Evolutionary conservation across 2,113 vertebrate species (phyloP).

Genomic region (Nothobranchius furzeri): DNA sequence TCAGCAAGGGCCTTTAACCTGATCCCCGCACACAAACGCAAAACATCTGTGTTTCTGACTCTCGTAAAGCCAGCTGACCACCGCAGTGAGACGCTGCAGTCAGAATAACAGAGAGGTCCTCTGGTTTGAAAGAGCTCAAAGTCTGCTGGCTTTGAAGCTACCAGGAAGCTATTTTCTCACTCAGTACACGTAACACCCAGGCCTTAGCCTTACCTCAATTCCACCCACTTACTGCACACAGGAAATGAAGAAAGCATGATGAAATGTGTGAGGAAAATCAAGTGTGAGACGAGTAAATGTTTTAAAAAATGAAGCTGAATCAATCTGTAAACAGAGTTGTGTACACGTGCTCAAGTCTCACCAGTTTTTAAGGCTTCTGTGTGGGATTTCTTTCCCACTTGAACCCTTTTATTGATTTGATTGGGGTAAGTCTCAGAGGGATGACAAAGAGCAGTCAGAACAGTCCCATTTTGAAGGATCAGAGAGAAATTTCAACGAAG

Average conservation of each 20-base stretch:
- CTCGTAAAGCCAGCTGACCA: slow-evolving; percentile 54
- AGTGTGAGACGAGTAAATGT: slow-evolving; percentile 34
- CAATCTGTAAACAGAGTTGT: too few species aligned
- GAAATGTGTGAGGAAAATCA: slow-evolving; percentile 45
- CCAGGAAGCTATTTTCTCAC: slow-evolving; percentile 50
- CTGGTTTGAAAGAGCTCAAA: slow-evolving; percentile 36
- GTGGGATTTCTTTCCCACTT: too few species aligned
- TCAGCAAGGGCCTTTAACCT: slow-evolving; percentile 35
- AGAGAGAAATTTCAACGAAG: too few species aligned
- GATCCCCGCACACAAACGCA: slow-evolving; percentile 45
- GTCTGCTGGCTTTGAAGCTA: slow-evolving; percentile 61
- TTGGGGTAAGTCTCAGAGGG: too few species aligned
- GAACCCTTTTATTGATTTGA: too few species aligned
- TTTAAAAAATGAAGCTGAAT: slow-evolving; percentile 14
- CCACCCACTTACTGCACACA: slow-evolving; percentile 58
- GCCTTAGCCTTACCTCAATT: slow-evolving; percentile 42
- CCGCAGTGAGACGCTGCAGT: slow-evolving; percentile 34
- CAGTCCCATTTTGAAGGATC: too few species aligned
- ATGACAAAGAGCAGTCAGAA: too few species aligned
- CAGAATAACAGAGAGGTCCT: slow-evolving; percentile 26
- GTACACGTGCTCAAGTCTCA: too few species aligned
- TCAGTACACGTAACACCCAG: slow-evolving; percentile 49
- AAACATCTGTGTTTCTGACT: slow-evolving; percentile 57
- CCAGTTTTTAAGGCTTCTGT: too few species aligned
- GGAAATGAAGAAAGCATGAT: slow-evolving; percentile 76